These are phyloP conservation scores for Phyto melanocephala DNA, from an alignment of 2,888 invertebrate species.

Conservation along the genomic window DNA sequence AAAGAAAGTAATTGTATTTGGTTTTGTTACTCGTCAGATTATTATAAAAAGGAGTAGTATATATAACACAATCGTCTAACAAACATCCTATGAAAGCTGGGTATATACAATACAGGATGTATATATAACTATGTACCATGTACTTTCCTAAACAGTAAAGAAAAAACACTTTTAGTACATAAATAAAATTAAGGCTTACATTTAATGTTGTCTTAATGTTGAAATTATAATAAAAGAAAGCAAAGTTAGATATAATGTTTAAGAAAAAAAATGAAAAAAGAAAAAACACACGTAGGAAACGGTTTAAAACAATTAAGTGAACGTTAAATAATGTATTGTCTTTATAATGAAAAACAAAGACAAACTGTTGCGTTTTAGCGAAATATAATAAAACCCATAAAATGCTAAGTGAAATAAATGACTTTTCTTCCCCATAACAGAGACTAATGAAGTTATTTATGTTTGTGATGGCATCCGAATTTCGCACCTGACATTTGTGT, in stretches of 20 bases:
- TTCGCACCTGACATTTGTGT: slow-evolving; percentile 44
- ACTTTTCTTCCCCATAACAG: slow-evolving; percentile 15
- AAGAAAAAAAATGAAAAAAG: neutral
- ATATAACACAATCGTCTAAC: no score
- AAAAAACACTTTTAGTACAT: slow-evolving; percentile 53
- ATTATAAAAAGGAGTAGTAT: no score
- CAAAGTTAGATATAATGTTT: neutral
- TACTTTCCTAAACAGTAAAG: neutral
- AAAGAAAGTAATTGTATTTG: no score
- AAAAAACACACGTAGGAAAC: slow-evolving; percentile 48
- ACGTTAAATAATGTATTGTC: slow-evolving; percentile 59
- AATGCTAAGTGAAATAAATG: slow-evolving; percentile 60
- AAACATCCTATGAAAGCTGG: no score
- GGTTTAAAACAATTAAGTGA: slow-evolving; percentile 63
- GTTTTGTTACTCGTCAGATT: no score
- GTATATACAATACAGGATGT: no score
- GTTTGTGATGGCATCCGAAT: slow-evolving; percentile 17
- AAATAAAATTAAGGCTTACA: slow-evolving; percentile 61
- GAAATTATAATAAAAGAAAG: neutral
- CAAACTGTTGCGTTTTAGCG: slow-evolving; percentile 61
- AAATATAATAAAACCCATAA: slow-evolving; percentile 36
- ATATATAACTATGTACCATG: no score
- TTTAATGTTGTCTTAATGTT: slow-evolving; percentile 35
- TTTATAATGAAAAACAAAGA: slow-evolving; percentile 23
- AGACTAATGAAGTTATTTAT: slow-evolving; percentile 60